Conservation (phyloP, 2,113 vertebrate species). For the Nycticebus coucang region DNA sequence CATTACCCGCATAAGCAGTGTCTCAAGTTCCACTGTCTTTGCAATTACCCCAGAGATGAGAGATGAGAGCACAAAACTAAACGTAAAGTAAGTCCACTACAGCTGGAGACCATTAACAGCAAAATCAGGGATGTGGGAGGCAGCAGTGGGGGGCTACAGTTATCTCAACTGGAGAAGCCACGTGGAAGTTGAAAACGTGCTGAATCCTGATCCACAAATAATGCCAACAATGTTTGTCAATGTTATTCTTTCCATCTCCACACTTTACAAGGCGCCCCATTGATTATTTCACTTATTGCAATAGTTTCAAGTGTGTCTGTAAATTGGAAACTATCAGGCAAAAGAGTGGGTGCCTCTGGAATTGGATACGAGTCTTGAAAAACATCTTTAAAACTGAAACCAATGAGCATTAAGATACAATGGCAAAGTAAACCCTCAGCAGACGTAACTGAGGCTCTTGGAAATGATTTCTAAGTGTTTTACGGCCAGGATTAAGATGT, state of each 20-base stretch:
- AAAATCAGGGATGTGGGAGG: conserved; percentile 40
- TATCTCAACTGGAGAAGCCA: conserved; percentile 45
- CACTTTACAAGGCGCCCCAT: background rate
- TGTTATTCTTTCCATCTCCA: background rate
- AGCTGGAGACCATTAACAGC: conserved; percentile 72
- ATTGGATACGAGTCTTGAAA: background rate
- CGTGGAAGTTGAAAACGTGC: background rate
- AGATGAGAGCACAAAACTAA: conserved; percentile 51
- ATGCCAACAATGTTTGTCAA: background rate
- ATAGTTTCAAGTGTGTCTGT: background rate
- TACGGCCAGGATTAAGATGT: background rate
- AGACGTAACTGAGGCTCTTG: background rate
- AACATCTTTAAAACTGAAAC: conserved; percentile 7
- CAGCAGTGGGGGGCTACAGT: conserved; percentile 29
- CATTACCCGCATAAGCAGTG: conserved; percentile 44
- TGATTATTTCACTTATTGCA: background rate
- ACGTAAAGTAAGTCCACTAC: conserved; percentile 60
- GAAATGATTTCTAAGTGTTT: background rate
- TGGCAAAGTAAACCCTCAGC: background rate
- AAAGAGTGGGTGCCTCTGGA: background rate
- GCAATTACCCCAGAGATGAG: conserved; percentile 71
- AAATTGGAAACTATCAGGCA: background rate
- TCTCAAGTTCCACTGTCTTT: conserved; percentile 69
- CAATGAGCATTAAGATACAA: background rate
- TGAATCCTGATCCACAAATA: background rate